Conservation (phyloP, 1,140 invertebrate genomes). For the Caenorhabditis inopinata region DNA sequence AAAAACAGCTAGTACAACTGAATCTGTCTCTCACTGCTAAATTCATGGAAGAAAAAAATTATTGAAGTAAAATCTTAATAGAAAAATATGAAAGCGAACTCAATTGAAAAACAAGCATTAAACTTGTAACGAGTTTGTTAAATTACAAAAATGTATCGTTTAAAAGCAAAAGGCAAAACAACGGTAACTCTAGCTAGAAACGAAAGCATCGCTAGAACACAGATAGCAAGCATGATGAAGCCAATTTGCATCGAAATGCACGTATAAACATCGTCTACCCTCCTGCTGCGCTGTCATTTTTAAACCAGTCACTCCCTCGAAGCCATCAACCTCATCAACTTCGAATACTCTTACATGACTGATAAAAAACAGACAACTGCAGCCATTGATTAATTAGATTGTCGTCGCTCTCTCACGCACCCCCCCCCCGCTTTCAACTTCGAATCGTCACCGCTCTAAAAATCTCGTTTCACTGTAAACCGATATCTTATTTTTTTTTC, state of each 20-base stretch:
- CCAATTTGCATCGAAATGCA: conserved; percentile 26
- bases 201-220: not conserved
- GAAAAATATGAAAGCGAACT: not conserved
- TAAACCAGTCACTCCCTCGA: conserved; percentile 24
- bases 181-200: not conserved
- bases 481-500: conserved; percentile 29
- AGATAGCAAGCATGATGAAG: not conserved
- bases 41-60: too few relatives aligned
- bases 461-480: conserved; percentile 32
- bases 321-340: conserved; percentile 8
- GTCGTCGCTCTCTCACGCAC: conserved; percentile 24
- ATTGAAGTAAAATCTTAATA: too few relatives aligned
- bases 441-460: not conserved
- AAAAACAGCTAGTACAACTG: too few relatives aligned
- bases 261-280: not conserved
- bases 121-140: too few relatives aligned
- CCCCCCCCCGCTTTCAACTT: not conserved
- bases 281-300: conserved; percentile 26
- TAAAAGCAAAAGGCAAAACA: not conserved
- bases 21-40: too few relatives aligned
- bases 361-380: conserved; percentile 30
- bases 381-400: conserved; percentile 25
- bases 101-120: not conserved
- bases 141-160: too few relatives aligned
- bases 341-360: conserved; percentile 26